Evolutionary conservation across 2,797 vertebrate species (phyloP).

Genomic region (Enteromius treurensis): DNA sequence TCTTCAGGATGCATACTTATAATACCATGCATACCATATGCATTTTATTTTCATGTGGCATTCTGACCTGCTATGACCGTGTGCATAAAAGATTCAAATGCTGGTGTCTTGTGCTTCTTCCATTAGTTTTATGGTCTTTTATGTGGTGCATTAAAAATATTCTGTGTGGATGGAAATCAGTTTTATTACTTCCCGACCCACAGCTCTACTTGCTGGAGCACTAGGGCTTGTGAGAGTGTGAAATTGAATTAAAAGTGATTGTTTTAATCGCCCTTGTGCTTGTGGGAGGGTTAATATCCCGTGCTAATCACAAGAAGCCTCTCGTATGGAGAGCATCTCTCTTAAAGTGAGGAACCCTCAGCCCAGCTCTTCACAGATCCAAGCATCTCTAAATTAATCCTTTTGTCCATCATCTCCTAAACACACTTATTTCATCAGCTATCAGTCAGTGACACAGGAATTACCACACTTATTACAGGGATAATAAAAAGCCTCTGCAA

Average conservation of each 20-base stretch:
- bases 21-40: too few species aligned
- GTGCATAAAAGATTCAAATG: background rate
- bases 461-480: background rate
- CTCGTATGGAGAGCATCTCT: conserved; percentile 76
- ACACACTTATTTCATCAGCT: conserved; percentile 44
- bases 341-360: conserved; percentile 73
- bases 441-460: conserved; percentile 14
- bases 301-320: conserved; percentile 76
- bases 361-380: conserved; percentile 69
- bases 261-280: conserved; percentile 80
- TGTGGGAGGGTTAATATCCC: conserved; percentile 77
- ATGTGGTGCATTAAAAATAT: background rate
- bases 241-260: conserved; percentile 82
- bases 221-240: conserved; percentile 62
- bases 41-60: background rate
- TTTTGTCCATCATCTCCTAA: conserved; percentile 56
- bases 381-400: conserved; percentile 55
- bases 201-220: conserved; percentile 34
- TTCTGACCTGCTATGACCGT: conserved; percentile 11
- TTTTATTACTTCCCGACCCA: conserved; percentile 22
- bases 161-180: background rate
- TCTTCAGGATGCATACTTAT: background rate
- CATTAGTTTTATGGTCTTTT: background rate
- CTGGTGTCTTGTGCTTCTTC: background rate
- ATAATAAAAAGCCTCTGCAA: background rate